A percentile compares a stretch with the other conserved stretches of the same genome.
These are phyloP conservation scores for Miltochrista miniata DNA, from an alignment of 2,888 invertebrate genomes.

Conservation along the genomic window DNA sequence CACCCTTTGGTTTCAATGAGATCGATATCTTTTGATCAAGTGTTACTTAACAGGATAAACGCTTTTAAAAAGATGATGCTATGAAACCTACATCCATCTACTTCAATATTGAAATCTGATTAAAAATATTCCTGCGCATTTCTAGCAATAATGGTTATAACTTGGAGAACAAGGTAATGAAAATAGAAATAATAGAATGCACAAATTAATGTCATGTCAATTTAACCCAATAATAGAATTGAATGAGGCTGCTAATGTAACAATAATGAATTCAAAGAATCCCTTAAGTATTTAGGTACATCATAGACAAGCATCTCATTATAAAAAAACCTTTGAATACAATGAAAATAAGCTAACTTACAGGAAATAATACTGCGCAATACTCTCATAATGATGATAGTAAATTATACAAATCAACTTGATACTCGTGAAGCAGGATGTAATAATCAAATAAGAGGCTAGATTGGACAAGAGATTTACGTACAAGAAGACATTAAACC, in stretches of 20 bases:
- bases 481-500: conserved; percentile 15
- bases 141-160: no score
- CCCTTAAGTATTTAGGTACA: not conserved
- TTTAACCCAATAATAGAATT: no score
- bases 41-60: not conserved
- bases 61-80: no score
- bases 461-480: conserved; percentile 27
- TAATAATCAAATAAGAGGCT: conserved; percentile 25
- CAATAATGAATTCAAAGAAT: not conserved
- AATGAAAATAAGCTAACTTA: not conserved
- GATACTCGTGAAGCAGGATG: conserved; percentile 22
- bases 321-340: not conserved
- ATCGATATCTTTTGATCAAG: conserved; percentile 22
- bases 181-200: no score
- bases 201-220: no score
- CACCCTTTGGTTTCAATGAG: conserved; percentile 15
- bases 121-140: no score
- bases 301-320: not conserved
- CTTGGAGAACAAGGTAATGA: no score
- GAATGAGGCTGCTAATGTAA: no score
- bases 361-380: not conserved
- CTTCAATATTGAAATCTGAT: no score
- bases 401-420: conserved; percentile 19
- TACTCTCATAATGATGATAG: conserved; percentile 15
- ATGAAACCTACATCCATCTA: no score